Evolutionary conservation across 2,113 vertebrate genomes (phyloP).

Genomic region (Monarcha castaneiventris): DNA sequence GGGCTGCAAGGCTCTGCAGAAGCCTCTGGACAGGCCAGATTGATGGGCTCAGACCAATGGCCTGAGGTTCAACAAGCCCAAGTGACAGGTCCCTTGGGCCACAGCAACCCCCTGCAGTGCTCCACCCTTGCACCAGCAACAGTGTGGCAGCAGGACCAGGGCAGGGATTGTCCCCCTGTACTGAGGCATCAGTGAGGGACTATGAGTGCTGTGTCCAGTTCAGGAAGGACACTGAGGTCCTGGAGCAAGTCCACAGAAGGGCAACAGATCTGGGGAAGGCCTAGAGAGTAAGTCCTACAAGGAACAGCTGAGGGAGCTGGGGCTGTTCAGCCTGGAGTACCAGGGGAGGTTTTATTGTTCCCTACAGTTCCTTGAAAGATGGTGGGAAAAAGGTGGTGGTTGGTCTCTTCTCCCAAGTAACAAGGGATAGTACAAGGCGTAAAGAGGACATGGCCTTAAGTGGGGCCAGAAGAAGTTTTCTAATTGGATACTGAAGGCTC

Average conservation of each 20-base stretch:
- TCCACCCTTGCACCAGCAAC: neutral
- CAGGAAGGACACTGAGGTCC: neutral
- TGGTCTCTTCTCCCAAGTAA: neutral
- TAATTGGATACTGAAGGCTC: neutral
- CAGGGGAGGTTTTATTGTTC: neutral
- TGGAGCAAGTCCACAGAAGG: neutral
- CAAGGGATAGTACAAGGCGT: neutral
- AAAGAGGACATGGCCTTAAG: neutral
- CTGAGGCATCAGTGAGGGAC: neutral
- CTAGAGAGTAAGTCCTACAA: neutral
- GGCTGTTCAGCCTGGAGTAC: neutral
- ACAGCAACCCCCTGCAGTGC: neutral
- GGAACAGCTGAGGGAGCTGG: rapidly evolving
- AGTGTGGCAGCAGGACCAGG: neutral
- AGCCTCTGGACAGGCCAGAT: neutral
- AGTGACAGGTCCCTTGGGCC: neutral
- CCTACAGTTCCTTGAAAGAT: neutral
- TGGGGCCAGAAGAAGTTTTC: neutral
- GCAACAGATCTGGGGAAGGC: neutral
- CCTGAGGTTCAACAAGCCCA: neutral
- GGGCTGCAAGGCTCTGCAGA: neutral
- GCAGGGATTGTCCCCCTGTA: neutral
- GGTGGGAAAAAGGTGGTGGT: neutral
- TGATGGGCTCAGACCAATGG: neutral
- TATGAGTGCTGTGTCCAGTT: rapidly evolving